Evolutionary conservation across 2,797 vertebrate species (phyloP), one percentile per base, ranked within the genome.

Genomic region (Halcyon leucocephala): DNA sequence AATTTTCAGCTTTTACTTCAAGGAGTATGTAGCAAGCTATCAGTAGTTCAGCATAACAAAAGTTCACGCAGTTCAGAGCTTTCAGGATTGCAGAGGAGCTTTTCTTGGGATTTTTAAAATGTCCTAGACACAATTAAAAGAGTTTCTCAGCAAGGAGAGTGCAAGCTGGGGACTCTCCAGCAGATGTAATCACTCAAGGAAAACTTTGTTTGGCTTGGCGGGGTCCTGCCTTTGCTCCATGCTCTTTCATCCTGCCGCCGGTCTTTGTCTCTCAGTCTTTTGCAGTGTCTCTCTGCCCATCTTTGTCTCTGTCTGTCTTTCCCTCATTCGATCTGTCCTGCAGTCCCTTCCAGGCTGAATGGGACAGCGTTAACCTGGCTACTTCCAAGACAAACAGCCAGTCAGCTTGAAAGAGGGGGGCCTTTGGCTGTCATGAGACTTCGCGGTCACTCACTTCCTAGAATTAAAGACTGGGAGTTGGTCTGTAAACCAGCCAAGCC

Each of bases 181-280:
- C 96, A 97, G 97, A 96, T 97, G 96, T 80, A 81, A 89, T 97
- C 91, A 76, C 91, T 97, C 96, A 96, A 92, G 95, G 78, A 80
- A 88, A 82, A 77, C 88, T 90, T 86, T 93, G 91, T 96, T 96
- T 97, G 96, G 64, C 94, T 97, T 97, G 95, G 95, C 96, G 70
- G 70, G 46, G 69, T 49, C 61, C 82, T 93, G 82, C 83, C 83
- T 74, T 89, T 79, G 1, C 82, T 94, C 90, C 31, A 2, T 18
- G 41, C 72, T 71, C 87, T 96, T 96, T 91, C 70, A 79, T 95
- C 83, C 94, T 0, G 0, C 92, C 65, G 78, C 69, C 31, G 0
- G 49, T 19, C 89, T 95, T 87, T 95, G 74, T 90, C 72, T 87
- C 64, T 74, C 49, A 5, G 51, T 22, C 93, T 60, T 54, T 61